phyloP scores from a whole-genome alignment of 2,113 vertebrate species.

The Anarhynchus alexandrinus region DNA sequence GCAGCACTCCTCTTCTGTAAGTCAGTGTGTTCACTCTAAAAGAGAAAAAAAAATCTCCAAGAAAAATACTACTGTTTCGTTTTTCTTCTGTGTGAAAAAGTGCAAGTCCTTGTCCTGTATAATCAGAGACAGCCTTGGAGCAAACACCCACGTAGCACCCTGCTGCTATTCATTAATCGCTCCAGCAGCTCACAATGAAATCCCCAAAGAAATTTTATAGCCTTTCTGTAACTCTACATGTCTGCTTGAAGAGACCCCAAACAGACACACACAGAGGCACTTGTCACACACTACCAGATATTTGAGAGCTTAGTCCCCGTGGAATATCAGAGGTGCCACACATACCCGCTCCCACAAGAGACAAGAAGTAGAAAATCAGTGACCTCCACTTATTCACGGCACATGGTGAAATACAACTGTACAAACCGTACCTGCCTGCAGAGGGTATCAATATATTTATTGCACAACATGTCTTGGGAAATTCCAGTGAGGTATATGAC shows the following conservation, averaged over 20 bases:
- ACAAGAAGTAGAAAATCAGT: background rate
- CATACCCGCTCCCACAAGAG: background rate
- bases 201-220: conserved; percentile 18
- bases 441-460: background rate
- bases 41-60: background rate
- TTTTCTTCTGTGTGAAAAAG: conserved; percentile 35
- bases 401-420: background rate
- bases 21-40: background rate
- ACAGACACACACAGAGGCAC: background rate
- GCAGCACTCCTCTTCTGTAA: background rate
- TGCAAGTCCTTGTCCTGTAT: conserved; percentile 31
- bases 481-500: background rate
- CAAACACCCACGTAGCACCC: conserved; percentile 55
- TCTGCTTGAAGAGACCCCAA: background rate
- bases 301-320: background rate
- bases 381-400: background rate
- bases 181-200: conserved; percentile 11
- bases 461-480: background rate
- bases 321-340: background rate
- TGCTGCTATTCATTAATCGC: conserved; percentile 53
- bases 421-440: background rate
- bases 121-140: conserved; percentile 47
- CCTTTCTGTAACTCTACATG: background rate
- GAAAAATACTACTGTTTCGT: conserved; percentile 24
- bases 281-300: background rate